A percentile compares a stretch with the other conserved stretches of the same genome.
These are phyloP conservation scores for Litoditis marina DNA, from an alignment of 2,888 invertebrate genomes.

Conservation along the genomic window DNA sequence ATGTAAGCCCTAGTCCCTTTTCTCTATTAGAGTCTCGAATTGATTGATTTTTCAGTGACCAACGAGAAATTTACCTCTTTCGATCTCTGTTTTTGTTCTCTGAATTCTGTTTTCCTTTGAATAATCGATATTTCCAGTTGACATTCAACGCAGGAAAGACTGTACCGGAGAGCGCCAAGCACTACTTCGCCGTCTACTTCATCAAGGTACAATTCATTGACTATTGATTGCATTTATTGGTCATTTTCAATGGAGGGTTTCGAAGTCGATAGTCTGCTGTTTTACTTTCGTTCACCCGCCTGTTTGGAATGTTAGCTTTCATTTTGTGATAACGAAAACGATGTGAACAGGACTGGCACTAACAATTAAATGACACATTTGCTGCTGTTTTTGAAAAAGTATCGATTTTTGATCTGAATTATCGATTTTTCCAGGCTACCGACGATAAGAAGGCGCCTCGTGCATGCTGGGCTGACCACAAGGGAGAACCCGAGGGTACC, in stretches of 20 bases:
- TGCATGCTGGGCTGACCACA: conserved; percentile 30
- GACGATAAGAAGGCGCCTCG: conserved; percentile 27
- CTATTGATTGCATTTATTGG: no score
- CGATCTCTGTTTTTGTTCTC: neutral
- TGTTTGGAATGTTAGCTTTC: no score
- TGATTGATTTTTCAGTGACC: no score
- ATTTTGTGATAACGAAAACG: no score
- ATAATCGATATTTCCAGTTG: conserved; percentile 29
- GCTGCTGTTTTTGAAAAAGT: neutral
- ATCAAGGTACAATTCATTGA: conserved; percentile 3
- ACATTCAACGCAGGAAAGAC: conserved; percentile 38
- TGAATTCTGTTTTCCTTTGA: neutral
- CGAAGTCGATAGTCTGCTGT: no score
- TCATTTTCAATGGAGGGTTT: no score
- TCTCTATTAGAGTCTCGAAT: no score
- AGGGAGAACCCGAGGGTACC: conserved; percentile 31
- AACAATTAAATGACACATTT: no score
- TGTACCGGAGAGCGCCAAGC: conserved; percentile 46
- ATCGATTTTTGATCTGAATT: no score
- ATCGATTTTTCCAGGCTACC: neutral
- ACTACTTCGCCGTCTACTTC: conserved; percentile 52
- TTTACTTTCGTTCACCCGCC: no score
- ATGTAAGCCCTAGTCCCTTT: no score
- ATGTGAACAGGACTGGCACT: no score
- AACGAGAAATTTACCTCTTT: neutral